Conservation (phyloP, 2,113 vertebrate genomes). For the Meleagris gallopavo region DNA sequence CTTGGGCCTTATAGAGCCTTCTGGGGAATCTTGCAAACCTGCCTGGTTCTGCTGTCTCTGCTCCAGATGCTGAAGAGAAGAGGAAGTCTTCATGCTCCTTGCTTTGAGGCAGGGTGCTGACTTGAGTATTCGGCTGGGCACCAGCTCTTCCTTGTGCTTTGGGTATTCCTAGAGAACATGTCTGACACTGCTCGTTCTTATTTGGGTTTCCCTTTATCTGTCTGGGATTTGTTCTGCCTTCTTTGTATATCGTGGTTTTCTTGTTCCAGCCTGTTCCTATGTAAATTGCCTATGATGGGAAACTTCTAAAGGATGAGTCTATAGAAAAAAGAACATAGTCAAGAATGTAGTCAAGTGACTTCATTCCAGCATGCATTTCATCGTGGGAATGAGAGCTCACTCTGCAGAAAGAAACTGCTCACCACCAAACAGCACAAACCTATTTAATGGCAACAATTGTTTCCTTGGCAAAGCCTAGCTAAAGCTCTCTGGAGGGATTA, state of each 20-base stretch:
- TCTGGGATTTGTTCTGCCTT: slow-evolving; percentile 16
- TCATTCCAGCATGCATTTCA: slow-evolving; percentile 30
- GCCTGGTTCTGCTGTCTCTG: not conserved
- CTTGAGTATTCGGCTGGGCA: not conserved
- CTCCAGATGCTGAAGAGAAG: not conserved
- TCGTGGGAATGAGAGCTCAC: slow-evolving; percentile 33
- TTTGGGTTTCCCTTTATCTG: slow-evolving; percentile 66
- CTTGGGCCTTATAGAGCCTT: not conserved
- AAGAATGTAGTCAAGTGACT: slow-evolving; percentile 31
- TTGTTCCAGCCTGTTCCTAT: slow-evolving; percentile 41
- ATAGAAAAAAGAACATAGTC: not conserved
- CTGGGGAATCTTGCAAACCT: not conserved
- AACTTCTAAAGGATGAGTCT: slow-evolving; percentile 57
- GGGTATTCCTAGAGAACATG: slow-evolving; percentile 47
- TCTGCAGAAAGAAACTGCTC: not conserved
- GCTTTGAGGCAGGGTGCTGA: not conserved
- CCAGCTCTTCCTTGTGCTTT: not conserved
- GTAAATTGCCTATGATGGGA: slow-evolving; percentile 24
- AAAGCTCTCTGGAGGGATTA: slow-evolving; percentile 25
- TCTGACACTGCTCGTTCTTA: slow-evolving; percentile 36
- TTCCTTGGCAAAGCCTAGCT: slow-evolving; percentile 21
- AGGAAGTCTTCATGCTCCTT: not conserved
- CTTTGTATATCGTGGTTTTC: slow-evolving; percentile 16
- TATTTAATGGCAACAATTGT: slow-evolving; percentile 6
- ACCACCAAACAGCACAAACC: not conserved